Base-by-base conservation (phyloP, 1,140 invertebrate species). In the Arion vulgaris region DNA sequence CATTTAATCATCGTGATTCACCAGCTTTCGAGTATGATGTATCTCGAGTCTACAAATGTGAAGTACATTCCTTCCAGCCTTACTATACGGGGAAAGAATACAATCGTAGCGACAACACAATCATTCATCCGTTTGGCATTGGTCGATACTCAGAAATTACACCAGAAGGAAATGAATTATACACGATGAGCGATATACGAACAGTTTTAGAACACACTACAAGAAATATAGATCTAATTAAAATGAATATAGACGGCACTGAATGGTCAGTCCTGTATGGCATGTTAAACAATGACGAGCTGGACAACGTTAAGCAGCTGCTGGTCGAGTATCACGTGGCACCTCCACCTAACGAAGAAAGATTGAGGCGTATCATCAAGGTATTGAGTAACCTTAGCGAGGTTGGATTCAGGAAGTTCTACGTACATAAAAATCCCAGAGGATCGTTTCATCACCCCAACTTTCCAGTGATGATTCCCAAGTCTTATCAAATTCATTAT, bases 1-100 rank as follows among this genome's bases (percentile, higher is more conserved):
- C 89, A 7, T 88, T 89, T 80, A 88, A 88, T 85, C 28, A 51
- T 45, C 36, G 32, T 2, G 41, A 34, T 15, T 1, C 32, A 1
- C 36, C 32, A 11, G 49, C 41, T 13, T 76, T 76, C 34, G 74
- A 76, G 28, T 23, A 76, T 34, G 74, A 76, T 32, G 28, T 76
- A 7, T 5, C 41, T 5, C 26, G 74, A 53, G 49, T 76, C 0
- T 76, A 76, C 34, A 11, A 34, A 32, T 76, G 74, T 32, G 41
- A 51, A 28, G 49, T 76, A 32, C 74, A 76, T 53, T 45, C 41
- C 2, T 75, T 75, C 45, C 32, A 75, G 28, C 7, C 73, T 28
- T 45, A 39, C 28, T 45, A 28, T 34, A 7, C 1, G 4, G 41
- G 73, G 19, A 28, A 13, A 7, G 73, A 75, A 11, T 75, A 45